Percentiles rank a stretch among this genome's conserved stretches.
Conservation (phyloP, 2,888 invertebrate species). For the Byasa hedistus region DNA sequence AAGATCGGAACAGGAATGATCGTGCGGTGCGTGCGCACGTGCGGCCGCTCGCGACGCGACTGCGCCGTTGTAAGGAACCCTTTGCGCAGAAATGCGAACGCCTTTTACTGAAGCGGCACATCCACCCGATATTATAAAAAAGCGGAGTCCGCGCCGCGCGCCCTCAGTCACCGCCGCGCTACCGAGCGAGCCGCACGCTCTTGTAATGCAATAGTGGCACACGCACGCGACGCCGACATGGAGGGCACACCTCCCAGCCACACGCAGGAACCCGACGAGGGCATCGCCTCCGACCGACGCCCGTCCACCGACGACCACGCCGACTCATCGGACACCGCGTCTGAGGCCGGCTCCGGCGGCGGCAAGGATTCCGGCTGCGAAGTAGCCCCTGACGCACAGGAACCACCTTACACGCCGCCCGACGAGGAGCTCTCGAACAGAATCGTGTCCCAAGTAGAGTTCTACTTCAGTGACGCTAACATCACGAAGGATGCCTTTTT, state of each 20-base stretch:
- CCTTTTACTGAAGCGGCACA: conserved; percentile 63
- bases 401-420: conserved; percentile 84
- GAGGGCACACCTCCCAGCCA: conserved; percentile 66
- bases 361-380: conserved; percentile 86
- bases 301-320: conserved; percentile 81
- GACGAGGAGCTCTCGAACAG: conserved; percentile 88
- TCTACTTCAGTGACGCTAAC: conserved; percentile 97
- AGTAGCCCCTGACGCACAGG: conserved; percentile 78
- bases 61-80: conserved; percentile 20
- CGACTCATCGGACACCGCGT: conserved; percentile 84
- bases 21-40: conserved; percentile 8
- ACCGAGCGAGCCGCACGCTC: conserved; percentile 66
- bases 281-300: conserved; percentile 72
- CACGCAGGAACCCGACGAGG: conserved; percentile 67
- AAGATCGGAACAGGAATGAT: conserved; percentile 13
- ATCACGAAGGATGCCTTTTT: conserved; percentile 97
- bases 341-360: conserved; percentile 82
- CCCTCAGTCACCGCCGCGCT: conserved; percentile 69
- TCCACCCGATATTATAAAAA: conserved; percentile 75
- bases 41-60: conserved; percentile 9
- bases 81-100: conserved; percentile 42
- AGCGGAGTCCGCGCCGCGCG: conserved; percentile 61
- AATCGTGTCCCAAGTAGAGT: conserved; percentile 94
- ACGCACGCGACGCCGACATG: conserved; percentile 58
- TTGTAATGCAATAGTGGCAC: conserved; percentile 63